These are phyloP conservation scores for Drosophila teissieri DNA, from an alignment of 1,140 invertebrate species.

Conservation along the genomic window DNA sequence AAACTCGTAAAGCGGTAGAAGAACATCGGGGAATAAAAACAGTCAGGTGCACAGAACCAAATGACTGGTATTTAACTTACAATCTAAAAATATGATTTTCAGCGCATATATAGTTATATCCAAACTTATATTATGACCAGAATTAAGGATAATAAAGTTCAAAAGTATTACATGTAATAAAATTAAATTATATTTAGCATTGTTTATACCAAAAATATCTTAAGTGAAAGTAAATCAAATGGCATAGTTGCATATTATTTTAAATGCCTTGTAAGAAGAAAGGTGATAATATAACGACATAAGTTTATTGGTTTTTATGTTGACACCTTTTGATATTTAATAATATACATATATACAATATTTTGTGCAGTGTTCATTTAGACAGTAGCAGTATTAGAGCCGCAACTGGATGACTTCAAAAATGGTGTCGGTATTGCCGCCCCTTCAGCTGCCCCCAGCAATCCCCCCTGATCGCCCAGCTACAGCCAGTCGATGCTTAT, in stretches of 20 bases:
- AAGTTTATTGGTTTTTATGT: no score
- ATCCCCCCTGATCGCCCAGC: background rate
- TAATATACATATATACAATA: background rate
- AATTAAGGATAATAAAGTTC: no score
- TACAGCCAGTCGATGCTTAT: conserved; percentile 65
- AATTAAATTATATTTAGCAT: no score
- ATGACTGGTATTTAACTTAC: background rate
- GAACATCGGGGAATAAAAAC: background rate
- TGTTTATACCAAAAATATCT: no score
- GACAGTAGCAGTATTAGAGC: conserved; percentile 16
- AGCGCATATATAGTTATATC: no score
- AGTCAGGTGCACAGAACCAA: conserved; percentile 3
- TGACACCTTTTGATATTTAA: background rate
- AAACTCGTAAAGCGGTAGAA: conserved; percentile 1
- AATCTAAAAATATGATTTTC: no score
- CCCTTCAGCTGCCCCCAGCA: conserved; percentile 27
- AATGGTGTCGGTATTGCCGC: conserved; percentile 64
- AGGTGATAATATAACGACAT: no score
- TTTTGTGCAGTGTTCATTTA: background rate
- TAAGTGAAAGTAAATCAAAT: no score
- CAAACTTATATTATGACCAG: no score
- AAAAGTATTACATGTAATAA: no score
- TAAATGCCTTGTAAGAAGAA: no score
- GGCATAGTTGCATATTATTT: no score
- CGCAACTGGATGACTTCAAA: conserved; percentile 41